Conservation (phyloP, 37 sponge, comb jelly and placozoan genomes). For the Ephydatia muelleri region DNA sequence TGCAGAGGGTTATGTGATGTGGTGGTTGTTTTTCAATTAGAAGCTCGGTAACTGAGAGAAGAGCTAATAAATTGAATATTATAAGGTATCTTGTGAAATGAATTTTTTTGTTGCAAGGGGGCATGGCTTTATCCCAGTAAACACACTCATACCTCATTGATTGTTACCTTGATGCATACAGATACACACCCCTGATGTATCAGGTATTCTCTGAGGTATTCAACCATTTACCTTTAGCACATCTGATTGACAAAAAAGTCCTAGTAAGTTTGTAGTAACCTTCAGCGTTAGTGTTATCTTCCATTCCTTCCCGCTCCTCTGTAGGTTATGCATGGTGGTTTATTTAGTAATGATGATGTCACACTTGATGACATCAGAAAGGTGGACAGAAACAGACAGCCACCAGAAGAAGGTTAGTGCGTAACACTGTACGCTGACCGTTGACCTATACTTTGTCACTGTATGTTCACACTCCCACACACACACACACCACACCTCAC, state of each 20-base stretch:
- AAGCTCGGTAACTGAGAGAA: not conserved
- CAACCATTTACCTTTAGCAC: constrained; percentile 94
- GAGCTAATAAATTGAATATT: not conserved
- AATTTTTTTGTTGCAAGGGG: too few species aligned
- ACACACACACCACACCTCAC: not conserved
- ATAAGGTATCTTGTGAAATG: not conserved
- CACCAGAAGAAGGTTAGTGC: constrained; percentile 48
- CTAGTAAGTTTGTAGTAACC: constrained; percentile 54
- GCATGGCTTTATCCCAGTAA: too few species aligned
- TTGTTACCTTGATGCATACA: not conserved
- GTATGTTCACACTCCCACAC: too few species aligned
- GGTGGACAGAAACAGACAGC: constrained; percentile 61
- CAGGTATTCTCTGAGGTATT: constrained; percentile 96
- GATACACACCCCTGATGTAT: constrained; percentile 79
- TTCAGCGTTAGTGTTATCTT: not conserved
- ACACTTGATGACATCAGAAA: constrained; percentile 83
- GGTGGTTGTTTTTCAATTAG: not conserved
- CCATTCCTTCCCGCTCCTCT: not conserved
- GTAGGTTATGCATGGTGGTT: constrained; percentile 94
- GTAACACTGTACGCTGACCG: too few species aligned
- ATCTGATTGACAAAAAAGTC: constrained; percentile 77
- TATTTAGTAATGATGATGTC: constrained; percentile 88
- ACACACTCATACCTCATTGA: too few species aligned
- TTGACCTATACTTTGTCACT: not conserved
- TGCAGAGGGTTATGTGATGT: too few species aligned